A percentile compares a stretch with the other conserved stretches of the same genome.
These are phyloP conservation scores for Chaenocephalus aceratus DNA, from an alignment of 2,113 vertebrate species.

Conservation along the genomic window DNA sequence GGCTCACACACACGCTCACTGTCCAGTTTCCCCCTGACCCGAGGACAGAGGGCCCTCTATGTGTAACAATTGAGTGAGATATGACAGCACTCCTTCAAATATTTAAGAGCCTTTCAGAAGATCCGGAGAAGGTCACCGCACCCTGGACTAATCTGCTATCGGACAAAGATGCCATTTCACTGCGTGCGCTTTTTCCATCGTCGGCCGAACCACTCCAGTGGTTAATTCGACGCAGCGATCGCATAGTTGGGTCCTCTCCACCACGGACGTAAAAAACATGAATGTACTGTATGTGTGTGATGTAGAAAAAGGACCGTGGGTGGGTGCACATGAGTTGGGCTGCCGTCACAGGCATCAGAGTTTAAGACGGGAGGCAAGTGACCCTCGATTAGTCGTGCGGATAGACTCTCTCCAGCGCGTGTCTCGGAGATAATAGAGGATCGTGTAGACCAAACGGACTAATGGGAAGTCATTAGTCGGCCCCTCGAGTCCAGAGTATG, in stretches of 20 bases:
- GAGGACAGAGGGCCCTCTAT: slow-evolving; percentile 74
- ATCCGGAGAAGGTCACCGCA: slow-evolving; percentile 75
- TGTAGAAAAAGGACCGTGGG: slow-evolving; percentile 3
- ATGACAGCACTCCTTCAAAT: slow-evolving; percentile 77
- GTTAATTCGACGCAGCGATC: slow-evolving; percentile 70
- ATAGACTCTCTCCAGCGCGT: slow-evolving; percentile 65
- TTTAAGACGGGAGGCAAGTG: slow-evolving; percentile 41
- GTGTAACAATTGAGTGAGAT: slow-evolving; percentile 69
- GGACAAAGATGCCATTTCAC: slow-evolving; percentile 79
- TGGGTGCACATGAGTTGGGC: slow-evolving; percentile 5
- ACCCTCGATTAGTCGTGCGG: slow-evolving; percentile 70
- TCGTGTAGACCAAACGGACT: slow-evolving; percentile 53
- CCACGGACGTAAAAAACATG: slow-evolving; percentile 46
- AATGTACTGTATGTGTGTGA: slow-evolving; percentile 48
- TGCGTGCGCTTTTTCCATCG: slow-evolving; percentile 50
- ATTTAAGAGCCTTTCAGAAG: slow-evolving; percentile 78
- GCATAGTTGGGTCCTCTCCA: slow-evolving; percentile 21
- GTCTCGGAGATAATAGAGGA: slow-evolving; percentile 65
- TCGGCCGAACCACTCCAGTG: slow-evolving; percentile 49
- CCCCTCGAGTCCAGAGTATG: slow-evolving; percentile 26
- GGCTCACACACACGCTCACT: slow-evolving; percentile 20
- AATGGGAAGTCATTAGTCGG: slow-evolving; percentile 67
- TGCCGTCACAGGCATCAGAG: slow-evolving; percentile 34
- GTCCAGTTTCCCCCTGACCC: slow-evolving; percentile 27
- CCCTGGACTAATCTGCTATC: slow-evolving; percentile 67